Evolutionary conservation across 2,888 invertebrate genomes (phyloP), one percentile per base, ranked within the genome.

Genomic region (Pelosia muscerda): DNA sequence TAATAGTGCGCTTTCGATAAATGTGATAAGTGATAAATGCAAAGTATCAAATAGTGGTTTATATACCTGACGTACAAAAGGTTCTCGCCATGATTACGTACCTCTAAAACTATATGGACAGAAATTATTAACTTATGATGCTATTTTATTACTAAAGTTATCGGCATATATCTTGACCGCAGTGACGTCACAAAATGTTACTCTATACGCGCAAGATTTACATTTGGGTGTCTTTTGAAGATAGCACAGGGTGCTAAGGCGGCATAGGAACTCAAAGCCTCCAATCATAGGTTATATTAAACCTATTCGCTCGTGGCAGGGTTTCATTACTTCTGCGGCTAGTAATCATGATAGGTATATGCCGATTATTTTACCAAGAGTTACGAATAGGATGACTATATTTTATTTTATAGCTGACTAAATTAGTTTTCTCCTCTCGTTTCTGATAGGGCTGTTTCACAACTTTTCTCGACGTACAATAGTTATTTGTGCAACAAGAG

Each of bases 31-130:
- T 57, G 49, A 26, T 57, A 87, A 83, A 80, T 78, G 78, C 81
- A 77, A 84, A 81, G 63, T 84, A 81, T 80, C 78, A 77, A 72
- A 78, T 83, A 76, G 75, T 74, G 65, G 75, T 73, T 76, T 80
- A 83, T 83, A 82, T 79, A 84, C 87, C 83, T 80, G 79, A 84
- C 87, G 88, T 90, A 90, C 86, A 90, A 85, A 81, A 74, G 81
- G 77, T 82, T 81, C 73, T 83, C 85, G 83, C 83, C 82, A 77
- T 78, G 81, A 83, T 79, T 82, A 74, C 71, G 57, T 76, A 71
- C 58, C 76, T 53, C 69, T 79, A 77, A 76, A 73, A 55, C 58
- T 65, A 68, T 73, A 34, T 68, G 68, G 64, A 53, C 68, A 73
- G 60, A 78, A 75, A 75, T 75, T 78, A 78, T 78, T 78, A 77